Base-by-base conservation (phyloP, 1,140 invertebrate species). In the Cheumatopsyche charites region DNA sequence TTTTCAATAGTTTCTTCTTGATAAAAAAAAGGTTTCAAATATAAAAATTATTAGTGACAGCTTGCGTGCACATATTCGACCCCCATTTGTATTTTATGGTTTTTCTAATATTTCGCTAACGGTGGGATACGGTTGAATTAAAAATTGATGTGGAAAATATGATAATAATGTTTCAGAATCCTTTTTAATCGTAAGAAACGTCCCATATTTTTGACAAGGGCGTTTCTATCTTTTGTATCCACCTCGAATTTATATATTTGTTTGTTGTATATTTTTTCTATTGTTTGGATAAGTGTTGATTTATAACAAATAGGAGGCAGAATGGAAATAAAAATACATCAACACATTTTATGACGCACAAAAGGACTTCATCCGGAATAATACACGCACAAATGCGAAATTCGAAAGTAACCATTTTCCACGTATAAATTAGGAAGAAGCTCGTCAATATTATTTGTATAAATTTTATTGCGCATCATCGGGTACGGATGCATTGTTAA, bases 201-300 rank as follows among this genome's bases (percentile, higher is more conserved):
- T 65, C 29, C 13, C 62, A 42, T 45, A 25, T 36, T 47, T 52
- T 67, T 67, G 5, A 15, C 13, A 43, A 41, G 62, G 41, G 62
- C 29, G 62, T 42, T 63, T 63, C 41, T 4, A 17, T 17, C 62
- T 63, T 62, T 63, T 41, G 62, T 15, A 15, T 21, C 15, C 26
- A 19, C 62, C 47, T 67, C n/a, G n/a, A n/a, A n/a, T 71, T 69
- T 71, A 47, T 74, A 12, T 55, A 12, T 58, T 12, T 67, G 23
- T 19, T 19, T 66, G 62, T 63, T 42, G 6, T 17, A 21, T n/a
- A n/a, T 42, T 42, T 62, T 55, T 67, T 71, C 63, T 69, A 52
- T 74, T 67, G 47, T 74, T 67, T 74, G 65, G 41, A 63, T 68
- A 52, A 71, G 73, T 74, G 73, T 71, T 74, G 73, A 74, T 74